Evolutionary conservation across 2,888 invertebrate genomes (phyloP), one percentile per base, ranked within the genome.

Genomic region (Cephus pulcher): DNA sequence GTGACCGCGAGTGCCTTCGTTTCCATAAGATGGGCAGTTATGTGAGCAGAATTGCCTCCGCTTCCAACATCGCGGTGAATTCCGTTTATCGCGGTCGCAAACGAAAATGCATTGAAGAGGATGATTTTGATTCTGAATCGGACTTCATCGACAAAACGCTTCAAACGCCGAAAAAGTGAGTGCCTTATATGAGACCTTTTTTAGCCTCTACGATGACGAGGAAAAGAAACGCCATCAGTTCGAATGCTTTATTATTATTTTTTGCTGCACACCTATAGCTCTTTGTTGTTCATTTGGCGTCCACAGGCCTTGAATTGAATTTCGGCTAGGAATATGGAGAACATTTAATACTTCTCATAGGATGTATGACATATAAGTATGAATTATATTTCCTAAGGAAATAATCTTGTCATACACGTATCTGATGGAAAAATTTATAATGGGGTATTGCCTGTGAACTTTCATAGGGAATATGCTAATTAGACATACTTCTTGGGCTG

Each of bases 121-220:
- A 93, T 80, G 88, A 90, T 73, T 91, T 92, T 79, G 93, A 93
- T 83, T 92, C 92, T 76, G 91, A 93, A 81, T 92, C 92, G 78
- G 93, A 92, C 85, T 92, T 93, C 77, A 93, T 94, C 82, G 93
- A 94, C 82, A 92, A 93, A 84, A 93, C 93, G 0, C 88, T 94
- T 79, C 93, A 94, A 85, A 94, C 94, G n/a, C 94, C 95, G 3
- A 95, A 95, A 92, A 94, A 93, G 95, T 95, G 89, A 87, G 90
- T 71, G 71, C 9, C 56, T 23, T 23, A 56, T 56, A 2, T 56
- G 23, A 56, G 23, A 56, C 23, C 15, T 56, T 56, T 23, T 9
- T 56, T 56, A 23, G 56, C 56, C 56, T 56, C 2, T 23, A 9
- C 23, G 56, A 56, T 9, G 9, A 56, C 9, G 9, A 23, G 23